Percentiles rank a stretch among this genome's conserved stretches.
phyloP scores from a whole-genome alignment of 2,797 vertebrate genomes.

The Bothrops alternatus region DNA sequence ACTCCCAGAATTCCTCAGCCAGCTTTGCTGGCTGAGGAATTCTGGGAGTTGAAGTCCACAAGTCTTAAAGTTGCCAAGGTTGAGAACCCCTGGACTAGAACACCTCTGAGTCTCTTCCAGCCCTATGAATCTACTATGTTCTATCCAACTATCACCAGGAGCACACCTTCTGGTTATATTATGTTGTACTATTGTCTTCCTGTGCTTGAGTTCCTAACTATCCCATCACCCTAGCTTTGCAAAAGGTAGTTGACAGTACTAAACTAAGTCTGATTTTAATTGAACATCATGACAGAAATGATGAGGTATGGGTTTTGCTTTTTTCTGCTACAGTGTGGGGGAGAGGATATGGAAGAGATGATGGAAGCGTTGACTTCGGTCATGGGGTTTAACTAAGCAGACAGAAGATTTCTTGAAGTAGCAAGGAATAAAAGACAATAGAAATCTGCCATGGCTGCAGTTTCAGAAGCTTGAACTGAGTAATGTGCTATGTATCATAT shows the following conservation, averaged over 20 bases:
- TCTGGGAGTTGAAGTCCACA: no score
- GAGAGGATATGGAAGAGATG: neutral
- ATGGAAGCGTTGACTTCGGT: conserved; percentile 49
- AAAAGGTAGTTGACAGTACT: conserved; percentile 52
- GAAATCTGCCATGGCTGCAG: rapidly evolving
- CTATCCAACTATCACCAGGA: neutral
- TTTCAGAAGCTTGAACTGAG: conserved; percentile 21
- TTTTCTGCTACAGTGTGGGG: neutral
- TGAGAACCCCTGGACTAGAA: neutral
- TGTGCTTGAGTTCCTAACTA: conserved; percentile 46
- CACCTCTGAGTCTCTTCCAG: neutral
- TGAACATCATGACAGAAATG: conserved; percentile 50
- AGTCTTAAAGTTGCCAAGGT: no score
- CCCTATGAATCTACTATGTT: neutral
- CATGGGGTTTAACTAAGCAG: conserved; percentile 42
- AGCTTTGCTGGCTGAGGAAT: no score
- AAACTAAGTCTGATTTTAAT: conserved; percentile 54
- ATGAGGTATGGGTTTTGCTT: conserved; percentile 3
- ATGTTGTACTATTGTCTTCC: conserved; percentile 43
- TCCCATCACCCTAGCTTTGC: conserved; percentile 54
- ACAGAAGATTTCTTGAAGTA: conserved; percentile 36
- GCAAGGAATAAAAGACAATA: neutral
- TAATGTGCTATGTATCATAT: neutral
- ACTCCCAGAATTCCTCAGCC: no score
- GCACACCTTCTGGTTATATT: conserved; percentile 7